A percentile compares a stretch with the other conserved stretches of the same genome.
These are phyloP conservation scores for Himalopsyche japonica DNA, from an alignment of 2,888 invertebrate genomes.

Conservation along the genomic window DNA sequence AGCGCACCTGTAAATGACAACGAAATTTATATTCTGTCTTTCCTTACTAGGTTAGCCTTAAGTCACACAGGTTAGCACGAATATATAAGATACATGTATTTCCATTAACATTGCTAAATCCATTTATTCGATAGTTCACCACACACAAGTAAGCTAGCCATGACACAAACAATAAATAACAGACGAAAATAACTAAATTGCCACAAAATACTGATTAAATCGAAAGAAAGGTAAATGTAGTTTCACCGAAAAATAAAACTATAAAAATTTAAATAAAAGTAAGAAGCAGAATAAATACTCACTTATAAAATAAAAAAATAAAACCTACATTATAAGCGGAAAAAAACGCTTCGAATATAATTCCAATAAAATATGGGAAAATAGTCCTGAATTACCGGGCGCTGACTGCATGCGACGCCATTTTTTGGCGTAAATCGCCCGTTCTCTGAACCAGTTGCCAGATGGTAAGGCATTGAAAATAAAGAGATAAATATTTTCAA, in stretches of 20 bases:
- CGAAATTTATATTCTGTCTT: background rate
- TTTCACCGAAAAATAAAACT: constrained; percentile 6
- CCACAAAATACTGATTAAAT: background rate
- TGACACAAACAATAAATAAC: background rate
- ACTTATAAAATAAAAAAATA: constrained; percentile 29
- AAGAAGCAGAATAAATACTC: constrained; percentile 16
- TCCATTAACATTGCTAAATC: background rate
- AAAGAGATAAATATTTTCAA: too few species aligned
- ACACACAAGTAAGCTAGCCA: background rate
- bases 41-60: background rate
- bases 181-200: background rate
- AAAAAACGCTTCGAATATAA: constrained; percentile 5
- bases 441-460: background rate
- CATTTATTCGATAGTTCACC: background rate
- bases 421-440: constrained; percentile 25
- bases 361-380: constrained; percentile 13
- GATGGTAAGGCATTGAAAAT: background rate
- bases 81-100: background rate
- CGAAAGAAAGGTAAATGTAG: constrained; percentile 2
- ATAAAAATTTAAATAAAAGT: constrained; percentile 8
- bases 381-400: constrained; percentile 29
- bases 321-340: constrained; percentile 27
- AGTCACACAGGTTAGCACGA: constrained; percentile 3
- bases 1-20: constrained; percentile 53
- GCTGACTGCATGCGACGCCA: constrained; percentile 33